Evolutionary conservation across 2,797 vertebrate species (phyloP).

Genomic region (Heliangelus exortis): DNA sequence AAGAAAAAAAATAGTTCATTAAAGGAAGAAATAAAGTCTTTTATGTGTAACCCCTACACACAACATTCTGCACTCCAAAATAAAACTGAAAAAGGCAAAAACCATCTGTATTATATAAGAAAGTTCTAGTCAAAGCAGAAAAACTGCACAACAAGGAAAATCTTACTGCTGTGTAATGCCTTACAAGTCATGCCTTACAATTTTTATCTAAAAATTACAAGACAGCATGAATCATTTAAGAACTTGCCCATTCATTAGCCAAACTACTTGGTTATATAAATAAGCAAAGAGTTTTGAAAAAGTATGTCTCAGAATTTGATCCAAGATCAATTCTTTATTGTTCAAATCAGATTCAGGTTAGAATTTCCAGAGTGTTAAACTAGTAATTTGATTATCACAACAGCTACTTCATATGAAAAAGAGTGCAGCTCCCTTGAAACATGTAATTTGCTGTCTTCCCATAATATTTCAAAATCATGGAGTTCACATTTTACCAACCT

Average conservation of each 20-base stretch:
- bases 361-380: background rate
- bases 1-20: slow-evolving; percentile 29
- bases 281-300: background rate
- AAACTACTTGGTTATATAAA: slow-evolving; percentile 28
- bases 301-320: background rate
- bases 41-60: slow-evolving; percentile 12
- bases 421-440: background rate
- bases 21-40: slow-evolving; percentile 33
- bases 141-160: background rate
- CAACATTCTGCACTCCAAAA: slow-evolving; percentile 4
- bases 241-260: slow-evolving; percentile 24
- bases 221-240: slow-evolving; percentile 38
- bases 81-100: slow-evolving; percentile 29
- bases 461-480: background rate
- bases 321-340: slow-evolving; percentile 15
- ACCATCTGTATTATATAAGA: background rate
- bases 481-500: background rate
- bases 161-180: background rate
- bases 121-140: slow-evolving; percentile 3
- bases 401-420: background rate
- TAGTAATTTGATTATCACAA: slow-evolving; percentile 7
- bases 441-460: background rate
- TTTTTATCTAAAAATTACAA: background rate
- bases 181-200: background rate
- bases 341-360: background rate